These are phyloP conservation scores for Siderastrea siderea DNA, from an alignment of 92 coral and sea anemone species.

Conservation along the genomic window DNA sequence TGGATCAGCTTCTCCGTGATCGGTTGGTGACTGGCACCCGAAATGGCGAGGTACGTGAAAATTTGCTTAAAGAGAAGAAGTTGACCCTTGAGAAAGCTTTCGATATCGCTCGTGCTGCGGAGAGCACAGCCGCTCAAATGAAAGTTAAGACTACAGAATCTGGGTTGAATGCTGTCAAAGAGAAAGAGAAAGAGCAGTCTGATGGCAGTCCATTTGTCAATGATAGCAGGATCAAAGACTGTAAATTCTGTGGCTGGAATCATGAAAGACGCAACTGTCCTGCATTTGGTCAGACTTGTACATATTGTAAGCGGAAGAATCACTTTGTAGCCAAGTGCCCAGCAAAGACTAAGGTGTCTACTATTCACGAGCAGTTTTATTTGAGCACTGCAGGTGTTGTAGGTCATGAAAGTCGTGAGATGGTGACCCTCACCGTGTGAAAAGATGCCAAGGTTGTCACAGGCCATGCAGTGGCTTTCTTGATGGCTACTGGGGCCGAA, in stretches of 20 bases:
- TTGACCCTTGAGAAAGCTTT: background rate
- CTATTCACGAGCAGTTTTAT: too few species aligned
- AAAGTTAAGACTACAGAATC: too few species aligned
- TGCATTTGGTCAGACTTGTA: too few species aligned
- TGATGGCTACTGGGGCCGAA: slow-evolving; percentile 61
- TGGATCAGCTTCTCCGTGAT: slow-evolving; percentile 7
- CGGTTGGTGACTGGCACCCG: slow-evolving; percentile 20
- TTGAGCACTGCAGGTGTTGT: background rate
- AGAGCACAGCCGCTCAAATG: background rate
- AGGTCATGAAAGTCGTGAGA: slow-evolving; percentile 29
- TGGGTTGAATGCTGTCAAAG: too few species aligned
- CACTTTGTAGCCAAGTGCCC: too few species aligned
- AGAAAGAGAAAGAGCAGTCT: too few species aligned
- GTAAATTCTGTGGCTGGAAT: too few species aligned
- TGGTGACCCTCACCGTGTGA: slow-evolving; percentile 42
- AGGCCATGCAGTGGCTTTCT: slow-evolving; percentile 28
- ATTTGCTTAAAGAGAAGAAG: too few species aligned
- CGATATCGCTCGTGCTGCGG: background rate
- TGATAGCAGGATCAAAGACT: background rate
- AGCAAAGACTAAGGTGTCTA: too few species aligned
- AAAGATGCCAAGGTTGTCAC: slow-evolving; percentile 3
- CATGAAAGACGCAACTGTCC: too few species aligned
- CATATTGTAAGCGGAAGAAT: too few species aligned
- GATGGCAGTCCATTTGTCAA: slow-evolving; percentile 4
- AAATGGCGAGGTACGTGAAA: too few species aligned